Percentiles rank a stretch among this genome's conserved stretches.
Evolutionary conservation across 2,797 vertebrate species (phyloP).

Genomic region (Myoxocephalus aenaeus): DNA sequence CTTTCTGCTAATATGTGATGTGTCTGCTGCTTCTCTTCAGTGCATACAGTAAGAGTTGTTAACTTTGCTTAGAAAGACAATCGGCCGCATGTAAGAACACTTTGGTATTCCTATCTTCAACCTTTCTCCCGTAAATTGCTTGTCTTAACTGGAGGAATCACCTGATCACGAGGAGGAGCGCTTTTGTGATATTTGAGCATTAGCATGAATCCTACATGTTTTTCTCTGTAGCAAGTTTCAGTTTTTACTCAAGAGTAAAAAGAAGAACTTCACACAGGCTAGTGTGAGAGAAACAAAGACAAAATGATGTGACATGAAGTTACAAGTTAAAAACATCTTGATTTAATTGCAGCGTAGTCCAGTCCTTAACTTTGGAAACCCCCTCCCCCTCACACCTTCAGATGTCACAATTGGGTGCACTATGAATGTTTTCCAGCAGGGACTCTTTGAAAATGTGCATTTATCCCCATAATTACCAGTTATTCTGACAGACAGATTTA

Average conservation of each 20-base stretch:
- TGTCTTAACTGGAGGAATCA: neutral
- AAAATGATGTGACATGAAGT: neutral
- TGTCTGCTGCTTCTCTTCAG: conserved; percentile 4
- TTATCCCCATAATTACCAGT: neutral
- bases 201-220: neutral
- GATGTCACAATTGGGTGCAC: neutral
- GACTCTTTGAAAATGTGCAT: neutral
- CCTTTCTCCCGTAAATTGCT: neutral
- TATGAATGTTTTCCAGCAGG: no score
- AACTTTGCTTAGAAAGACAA: neutral
- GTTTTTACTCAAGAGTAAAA: neutral
- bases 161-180: neutral
- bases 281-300: neutral
- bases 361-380: neutral
- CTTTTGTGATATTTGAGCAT: neutral
- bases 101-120: neutral
- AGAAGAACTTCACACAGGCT: neutral
- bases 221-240: neutral
- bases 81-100: neutral
- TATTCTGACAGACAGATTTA: neutral
- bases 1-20: conserved; percentile 31
- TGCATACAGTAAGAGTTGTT: neutral
- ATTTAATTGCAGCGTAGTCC: neutral
- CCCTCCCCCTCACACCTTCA: neutral
- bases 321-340: neutral